Evolutionary conservation across 2,113 vertebrate species (phyloP).

Genomic region (Syngnathoides biaculeatus): DNA sequence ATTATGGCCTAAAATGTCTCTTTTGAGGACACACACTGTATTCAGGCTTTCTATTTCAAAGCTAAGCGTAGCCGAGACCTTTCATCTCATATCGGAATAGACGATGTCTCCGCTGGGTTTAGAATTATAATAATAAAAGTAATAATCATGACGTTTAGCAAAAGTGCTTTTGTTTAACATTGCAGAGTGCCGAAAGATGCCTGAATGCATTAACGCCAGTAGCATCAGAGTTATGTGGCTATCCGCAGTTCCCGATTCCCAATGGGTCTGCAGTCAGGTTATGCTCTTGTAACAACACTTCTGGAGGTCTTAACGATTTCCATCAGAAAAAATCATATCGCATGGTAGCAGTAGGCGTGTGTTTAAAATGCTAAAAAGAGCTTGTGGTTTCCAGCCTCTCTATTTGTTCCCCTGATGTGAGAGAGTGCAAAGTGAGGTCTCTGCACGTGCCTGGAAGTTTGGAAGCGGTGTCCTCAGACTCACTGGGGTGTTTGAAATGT

Average conservation of each 20-base stretch:
- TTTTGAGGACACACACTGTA: constrained; percentile 28
- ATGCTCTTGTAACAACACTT: constrained; percentile 44
- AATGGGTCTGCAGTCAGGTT: constrained; percentile 27
- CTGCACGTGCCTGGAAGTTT: constrained; percentile 20
- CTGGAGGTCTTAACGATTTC: constrained; percentile 38
- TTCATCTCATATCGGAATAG: not conserved
- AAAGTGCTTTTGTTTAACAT: constrained; percentile 21
- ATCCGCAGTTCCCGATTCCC: constrained; percentile 22
- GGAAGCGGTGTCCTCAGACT: constrained; percentile 16
- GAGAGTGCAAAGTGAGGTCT: constrained; percentile 20
- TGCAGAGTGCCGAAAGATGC: constrained; percentile 31
- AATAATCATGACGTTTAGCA: constrained; percentile 16
- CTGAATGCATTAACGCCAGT: not conserved
- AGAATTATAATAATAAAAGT: not conserved
- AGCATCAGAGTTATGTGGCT: constrained; percentile 14
- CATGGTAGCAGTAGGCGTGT: constrained; percentile 31
- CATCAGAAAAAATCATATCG: constrained; percentile 39
- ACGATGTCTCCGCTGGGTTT: constrained; percentile 7
- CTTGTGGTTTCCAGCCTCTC: constrained; percentile 24
- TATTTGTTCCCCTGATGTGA: constrained; percentile 36
- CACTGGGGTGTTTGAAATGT: constrained; percentile 10
- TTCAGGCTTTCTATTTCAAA: constrained; percentile 24
- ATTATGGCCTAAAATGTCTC: constrained; percentile 45
- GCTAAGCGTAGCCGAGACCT: not conserved
- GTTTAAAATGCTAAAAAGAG: constrained; percentile 26